A percentile compares a stretch with the other conserved stretches of the same genome.
Evolutionary conservation across 2,888 invertebrate genomes (phyloP).

Genomic region (Xylophagus ater): DNA sequence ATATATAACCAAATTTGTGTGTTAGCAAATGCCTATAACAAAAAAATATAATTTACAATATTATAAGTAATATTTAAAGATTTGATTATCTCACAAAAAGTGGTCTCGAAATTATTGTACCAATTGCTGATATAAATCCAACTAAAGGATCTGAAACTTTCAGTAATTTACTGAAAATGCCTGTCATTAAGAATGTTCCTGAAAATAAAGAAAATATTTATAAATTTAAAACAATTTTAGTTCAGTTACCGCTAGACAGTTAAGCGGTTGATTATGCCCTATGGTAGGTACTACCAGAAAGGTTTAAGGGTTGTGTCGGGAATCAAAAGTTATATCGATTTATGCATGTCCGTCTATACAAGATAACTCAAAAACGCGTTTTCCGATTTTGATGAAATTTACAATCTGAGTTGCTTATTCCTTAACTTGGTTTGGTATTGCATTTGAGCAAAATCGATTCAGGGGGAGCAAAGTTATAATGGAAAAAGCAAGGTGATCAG

Average conservation of each 20-base stretch:
- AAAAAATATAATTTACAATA: neutral
- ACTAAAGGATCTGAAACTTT: conserved; percentile 33
- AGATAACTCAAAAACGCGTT: too few relatives aligned
- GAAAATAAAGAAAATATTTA: conserved; percentile 7
- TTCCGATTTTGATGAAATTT: too few relatives aligned
- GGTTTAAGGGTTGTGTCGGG: too few relatives aligned
- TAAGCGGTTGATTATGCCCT: too few relatives aligned
- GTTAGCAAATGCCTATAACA: conserved; percentile 30
- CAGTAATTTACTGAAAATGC: conserved; percentile 33
- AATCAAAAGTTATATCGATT: neutral
- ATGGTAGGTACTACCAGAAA: too few relatives aligned
- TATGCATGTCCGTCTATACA: too few relatives aligned
- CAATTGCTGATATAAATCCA: conserved; percentile 32
- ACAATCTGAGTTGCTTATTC: too few relatives aligned
- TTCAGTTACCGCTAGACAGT: too few relatives aligned
- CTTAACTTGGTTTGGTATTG: too few relatives aligned
- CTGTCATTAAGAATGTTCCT: conserved; percentile 37
- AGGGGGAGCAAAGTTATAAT: too few relatives aligned
- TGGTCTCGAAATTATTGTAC: conserved; percentile 30
- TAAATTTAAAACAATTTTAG: neutral
- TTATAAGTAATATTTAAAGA: neutral
- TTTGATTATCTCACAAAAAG: conserved; percentile 29
- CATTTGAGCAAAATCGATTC: too few relatives aligned
- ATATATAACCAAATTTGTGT: conserved; percentile 29
- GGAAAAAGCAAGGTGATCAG: too few relatives aligned